A percentile compares a stretch with the other conserved stretches of the same genome.
These are phyloP conservation scores for Oxygymnocypris stewartii DNA, from an alignment of 2,113 vertebrate species.

Conservation along the genomic window DNA sequence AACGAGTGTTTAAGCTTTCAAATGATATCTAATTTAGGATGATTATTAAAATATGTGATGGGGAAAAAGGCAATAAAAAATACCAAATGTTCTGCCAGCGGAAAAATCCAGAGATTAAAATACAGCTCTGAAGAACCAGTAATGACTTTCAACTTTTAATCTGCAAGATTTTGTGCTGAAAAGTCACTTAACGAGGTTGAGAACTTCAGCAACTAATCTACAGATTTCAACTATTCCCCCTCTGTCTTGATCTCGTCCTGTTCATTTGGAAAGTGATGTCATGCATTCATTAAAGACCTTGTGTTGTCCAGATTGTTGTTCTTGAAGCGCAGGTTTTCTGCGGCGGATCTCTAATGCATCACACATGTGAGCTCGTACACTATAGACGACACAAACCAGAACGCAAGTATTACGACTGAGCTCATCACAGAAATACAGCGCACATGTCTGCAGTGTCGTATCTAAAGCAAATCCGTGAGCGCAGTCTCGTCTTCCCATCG, in stretches of 20 bases:
- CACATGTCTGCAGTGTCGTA: background rate
- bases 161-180: too few species aligned
- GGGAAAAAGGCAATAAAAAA: too few species aligned
- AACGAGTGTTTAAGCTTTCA: too few species aligned
- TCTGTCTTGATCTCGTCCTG: slow-evolving; percentile 33
- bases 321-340: background rate
- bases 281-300: slow-evolving; percentile 64
- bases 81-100: too few species aligned
- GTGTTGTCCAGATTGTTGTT: slow-evolving; percentile 57
- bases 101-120: background rate
- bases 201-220: background rate
- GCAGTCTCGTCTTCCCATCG: background rate
- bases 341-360: slow-evolving; percentile 60
- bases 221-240: slow-evolving; percentile 31
- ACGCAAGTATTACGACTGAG: background rate
- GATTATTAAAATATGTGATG: too few species aligned
- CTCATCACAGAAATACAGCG: background rate
- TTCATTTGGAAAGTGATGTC: slow-evolving; percentile 68
- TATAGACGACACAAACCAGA: slow-evolving; percentile 50
- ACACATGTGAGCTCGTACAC: slow-evolving; percentile 63
- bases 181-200: background rate
- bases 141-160: too few species aligned
- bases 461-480: background rate
- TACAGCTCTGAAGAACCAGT: background rate
- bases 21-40: too few species aligned